Conservation (phyloP, 2,113 vertebrate genomes). For the Chionis minor region DNA sequence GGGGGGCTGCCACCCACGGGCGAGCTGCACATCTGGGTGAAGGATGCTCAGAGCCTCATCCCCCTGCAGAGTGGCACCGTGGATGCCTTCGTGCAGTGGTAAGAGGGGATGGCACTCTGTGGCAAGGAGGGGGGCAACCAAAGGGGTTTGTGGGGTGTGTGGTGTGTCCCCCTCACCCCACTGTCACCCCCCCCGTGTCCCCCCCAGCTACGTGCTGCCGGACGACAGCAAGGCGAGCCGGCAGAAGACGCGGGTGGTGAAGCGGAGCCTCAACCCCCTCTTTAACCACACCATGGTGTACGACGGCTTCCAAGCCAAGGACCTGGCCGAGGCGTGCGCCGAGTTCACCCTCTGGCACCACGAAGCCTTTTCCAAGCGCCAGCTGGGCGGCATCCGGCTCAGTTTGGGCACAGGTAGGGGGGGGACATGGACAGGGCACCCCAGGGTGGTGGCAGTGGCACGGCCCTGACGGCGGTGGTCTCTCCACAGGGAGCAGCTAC, state of each 20-base stretch:
- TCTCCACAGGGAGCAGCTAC: conserved; percentile 84
- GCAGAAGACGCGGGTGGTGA: conserved; percentile 88
- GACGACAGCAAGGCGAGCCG: conserved; percentile 87
- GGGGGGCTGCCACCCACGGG: conserved; percentile 83
- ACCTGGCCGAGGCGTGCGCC: conserved; percentile 88
- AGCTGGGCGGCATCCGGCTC: conserved; percentile 87
- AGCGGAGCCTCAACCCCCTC: conserved; percentile 82
- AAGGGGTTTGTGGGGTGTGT: rapidly evolving
- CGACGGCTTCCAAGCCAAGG: conserved; percentile 87
- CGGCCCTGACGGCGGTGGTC: rapidly evolving
- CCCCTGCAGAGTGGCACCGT: conserved; percentile 80
- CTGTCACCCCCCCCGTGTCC: background rate
- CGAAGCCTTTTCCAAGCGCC: conserved; percentile 77
- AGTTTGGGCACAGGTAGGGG: conserved; percentile 88
- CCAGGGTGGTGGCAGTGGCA: background rate
- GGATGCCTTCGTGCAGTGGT: conserved; percentile 90
- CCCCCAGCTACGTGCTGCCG: conserved; percentile 87
- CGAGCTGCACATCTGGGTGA: conserved; percentile 95
- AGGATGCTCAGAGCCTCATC: conserved; percentile 86
- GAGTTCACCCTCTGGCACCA: conserved; percentile 93
- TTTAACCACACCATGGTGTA: conserved; percentile 99
- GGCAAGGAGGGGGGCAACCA: rapidly evolving
- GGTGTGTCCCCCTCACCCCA: background rate
- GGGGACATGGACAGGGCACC: no score
- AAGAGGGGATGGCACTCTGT: background rate